Evolutionary conservation across 2,113 vertebrate species (phyloP).

Genomic region (Orientallactaga bullata): DNA sequence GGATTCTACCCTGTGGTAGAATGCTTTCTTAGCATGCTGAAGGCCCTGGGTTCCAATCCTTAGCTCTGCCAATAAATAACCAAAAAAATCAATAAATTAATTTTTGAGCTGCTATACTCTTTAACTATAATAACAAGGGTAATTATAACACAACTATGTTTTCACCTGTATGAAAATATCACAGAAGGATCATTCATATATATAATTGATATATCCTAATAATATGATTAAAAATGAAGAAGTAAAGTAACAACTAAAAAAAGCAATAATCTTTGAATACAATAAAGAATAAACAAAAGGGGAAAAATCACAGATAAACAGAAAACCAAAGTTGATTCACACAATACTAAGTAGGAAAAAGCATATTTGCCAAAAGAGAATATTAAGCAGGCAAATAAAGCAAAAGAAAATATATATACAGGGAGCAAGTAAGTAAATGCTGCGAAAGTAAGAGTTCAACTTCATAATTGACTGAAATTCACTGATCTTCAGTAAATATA

Average conservation of each 20-base stretch:
- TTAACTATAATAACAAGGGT: background rate
- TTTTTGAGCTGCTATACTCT: background rate
- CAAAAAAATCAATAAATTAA: background rate
- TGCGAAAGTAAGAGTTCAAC: background rate
- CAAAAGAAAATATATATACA: background rate
- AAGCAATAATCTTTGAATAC: background rate
- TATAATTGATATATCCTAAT: background rate
- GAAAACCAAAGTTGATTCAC: background rate
- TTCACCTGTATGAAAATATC: background rate
- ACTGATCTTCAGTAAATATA: background rate
- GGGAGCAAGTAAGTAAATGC: background rate
- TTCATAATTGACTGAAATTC: background rate
- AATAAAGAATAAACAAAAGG: background rate
- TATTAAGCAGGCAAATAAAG: background rate
- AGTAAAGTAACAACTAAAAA: background rate
- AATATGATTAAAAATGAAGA: background rate
- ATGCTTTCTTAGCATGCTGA: too few species aligned
- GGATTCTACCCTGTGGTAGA: too few species aligned
- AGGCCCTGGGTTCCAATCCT: too few species aligned
- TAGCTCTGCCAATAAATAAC: too few species aligned
- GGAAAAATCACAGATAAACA: background rate
- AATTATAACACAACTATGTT: background rate
- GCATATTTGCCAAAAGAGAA: background rate
- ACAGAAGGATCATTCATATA: background rate
- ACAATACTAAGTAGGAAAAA: background rate